Base-by-base conservation (phyloP, 2,797 vertebrate species). In the Schizopygopsis malacanthus region DNA sequence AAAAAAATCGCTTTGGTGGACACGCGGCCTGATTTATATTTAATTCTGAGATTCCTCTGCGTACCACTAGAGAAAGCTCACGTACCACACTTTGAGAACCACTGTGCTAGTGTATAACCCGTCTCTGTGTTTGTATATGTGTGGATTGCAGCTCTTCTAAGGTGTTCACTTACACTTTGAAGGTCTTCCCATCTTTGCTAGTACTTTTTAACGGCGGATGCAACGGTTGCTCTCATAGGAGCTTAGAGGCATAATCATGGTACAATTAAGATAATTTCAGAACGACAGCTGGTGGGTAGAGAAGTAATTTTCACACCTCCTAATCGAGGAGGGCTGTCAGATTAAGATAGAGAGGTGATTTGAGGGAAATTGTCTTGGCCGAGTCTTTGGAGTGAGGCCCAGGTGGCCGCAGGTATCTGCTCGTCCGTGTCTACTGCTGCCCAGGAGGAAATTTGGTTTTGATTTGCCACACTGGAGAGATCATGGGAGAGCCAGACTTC, bases 201-300 rank as follows among this genome's bases (percentile, higher is more conserved):
- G 72, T 52, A 83, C 41, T 87, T 86, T 90, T 88, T 83, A 91
- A 88, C 28, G 28, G 28, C 61, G 91, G 92, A 90, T 90, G 88
- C 82, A 91, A 90, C 86, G 89, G 89, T 84, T 88, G 90, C 93
- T 94, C 92, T 91, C 93, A 92, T 89, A 87, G 88, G 85, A 91
- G 95, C 95, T 96, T 86, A 94, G 92, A 96, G 95, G 95, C 94
- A 94, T 95, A 95, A 96, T 96, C 95, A 96, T 92, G 91, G 92
- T 93, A 96, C 94, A 96, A 96, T 96, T 96, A 96, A 96, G 96
- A 96, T 96, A 95, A 96, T 96, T 96, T 96, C 90, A 89, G 93
- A 91, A 93, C 90, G 90, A 96, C 91, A 91, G 96, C 96, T 96
- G 90, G 94, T 95, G 95, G 95, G 95, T 90, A 96, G 94, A 95